phyloP scores from a whole-genome alignment of 1,140 invertebrate species.

The Notospermus geniculatus region DNA sequence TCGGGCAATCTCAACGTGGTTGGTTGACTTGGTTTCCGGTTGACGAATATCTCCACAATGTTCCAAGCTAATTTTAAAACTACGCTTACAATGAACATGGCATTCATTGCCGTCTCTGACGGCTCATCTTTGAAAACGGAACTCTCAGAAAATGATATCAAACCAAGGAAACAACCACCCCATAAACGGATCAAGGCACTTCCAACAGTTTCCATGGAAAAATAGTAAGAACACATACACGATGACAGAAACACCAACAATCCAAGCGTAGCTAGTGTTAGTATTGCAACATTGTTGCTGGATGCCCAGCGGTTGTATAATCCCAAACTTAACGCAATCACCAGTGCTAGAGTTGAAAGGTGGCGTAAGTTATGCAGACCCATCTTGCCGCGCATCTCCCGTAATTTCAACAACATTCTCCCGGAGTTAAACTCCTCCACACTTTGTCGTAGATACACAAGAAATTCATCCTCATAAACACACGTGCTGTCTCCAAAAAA shows the following conservation, averaged over 20 bases:
- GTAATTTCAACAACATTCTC: neutral
- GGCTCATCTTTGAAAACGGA: constrained; percentile 32
- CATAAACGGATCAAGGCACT: constrained; percentile 42
- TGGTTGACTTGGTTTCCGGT: constrained; percentile 27
- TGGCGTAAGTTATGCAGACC: constrained; percentile 33
- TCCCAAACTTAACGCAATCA: constrained; percentile 43
- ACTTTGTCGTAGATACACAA: too few relatives aligned
- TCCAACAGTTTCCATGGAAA: constrained; percentile 34
- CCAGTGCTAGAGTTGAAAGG: constrained; percentile 36
- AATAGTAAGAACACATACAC: constrained; percentile 44
- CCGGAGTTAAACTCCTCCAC: too few relatives aligned
- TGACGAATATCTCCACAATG: constrained; percentile 32
- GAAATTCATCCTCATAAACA: too few relatives aligned
- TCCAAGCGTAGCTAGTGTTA: constrained; percentile 37
- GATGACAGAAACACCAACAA: constrained; percentile 44
- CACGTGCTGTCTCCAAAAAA: too few relatives aligned
- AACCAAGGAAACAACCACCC: constrained; percentile 47
- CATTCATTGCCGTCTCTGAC: constrained; percentile 41
- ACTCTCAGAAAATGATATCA: constrained; percentile 41
- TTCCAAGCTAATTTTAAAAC: constrained; percentile 39
- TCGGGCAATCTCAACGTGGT: constrained; percentile 29
- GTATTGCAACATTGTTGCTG: constrained; percentile 33
- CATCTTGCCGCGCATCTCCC: constrained; percentile 20
- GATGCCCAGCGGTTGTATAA: constrained; percentile 45
- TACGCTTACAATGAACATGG: constrained; percentile 41